Conservation (phyloP, 1,140 invertebrate species). For the Brachionus calyciflorus region DNA sequence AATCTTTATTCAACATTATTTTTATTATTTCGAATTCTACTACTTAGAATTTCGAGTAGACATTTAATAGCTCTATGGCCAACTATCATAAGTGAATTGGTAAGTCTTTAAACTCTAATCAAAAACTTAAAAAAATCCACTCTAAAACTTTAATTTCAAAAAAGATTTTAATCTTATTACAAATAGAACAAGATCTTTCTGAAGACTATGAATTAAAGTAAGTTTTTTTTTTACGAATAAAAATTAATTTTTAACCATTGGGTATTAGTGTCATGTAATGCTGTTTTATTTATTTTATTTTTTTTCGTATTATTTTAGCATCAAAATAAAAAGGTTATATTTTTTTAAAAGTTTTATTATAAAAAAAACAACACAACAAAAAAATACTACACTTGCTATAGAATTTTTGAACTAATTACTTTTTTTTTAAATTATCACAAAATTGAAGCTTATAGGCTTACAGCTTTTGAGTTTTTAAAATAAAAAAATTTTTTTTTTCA, state of each 20-base stretch:
- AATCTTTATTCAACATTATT: conserved; percentile 83
- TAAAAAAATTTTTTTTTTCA: background rate
- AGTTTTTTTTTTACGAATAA: conserved; percentile 39
- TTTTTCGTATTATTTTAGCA: conserved; percentile 30
- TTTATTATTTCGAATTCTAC: conserved; percentile 81
- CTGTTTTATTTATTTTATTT: conserved; percentile 16
- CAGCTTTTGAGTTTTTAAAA: background rate
- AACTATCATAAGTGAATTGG: conserved; percentile 86
- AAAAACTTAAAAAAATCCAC: background rate
- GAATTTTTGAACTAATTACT: no score
- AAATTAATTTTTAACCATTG: background rate
- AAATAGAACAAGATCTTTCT: conserved; percentile 81
- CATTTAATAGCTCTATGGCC: conserved; percentile 88
- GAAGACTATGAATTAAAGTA: conserved; percentile 77
- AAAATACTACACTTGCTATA: no score
- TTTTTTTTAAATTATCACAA: conserved; percentile 11
- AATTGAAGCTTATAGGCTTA: no score
- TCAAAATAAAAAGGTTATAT: conserved; percentile 36
- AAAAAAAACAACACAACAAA: background rate
- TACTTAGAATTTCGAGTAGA: conserved; percentile 79
- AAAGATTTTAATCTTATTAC: conserved; percentile 61
- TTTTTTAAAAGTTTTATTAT: conserved; percentile 20
- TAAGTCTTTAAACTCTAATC: conserved; percentile 49
- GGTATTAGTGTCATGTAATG: conserved; percentile 16
- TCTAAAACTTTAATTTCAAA: conserved; percentile 24